These are phyloP conservation scores for Cephus spinipes DNA, from an alignment of 2,888 invertebrate species.

Conservation along the genomic window DNA sequence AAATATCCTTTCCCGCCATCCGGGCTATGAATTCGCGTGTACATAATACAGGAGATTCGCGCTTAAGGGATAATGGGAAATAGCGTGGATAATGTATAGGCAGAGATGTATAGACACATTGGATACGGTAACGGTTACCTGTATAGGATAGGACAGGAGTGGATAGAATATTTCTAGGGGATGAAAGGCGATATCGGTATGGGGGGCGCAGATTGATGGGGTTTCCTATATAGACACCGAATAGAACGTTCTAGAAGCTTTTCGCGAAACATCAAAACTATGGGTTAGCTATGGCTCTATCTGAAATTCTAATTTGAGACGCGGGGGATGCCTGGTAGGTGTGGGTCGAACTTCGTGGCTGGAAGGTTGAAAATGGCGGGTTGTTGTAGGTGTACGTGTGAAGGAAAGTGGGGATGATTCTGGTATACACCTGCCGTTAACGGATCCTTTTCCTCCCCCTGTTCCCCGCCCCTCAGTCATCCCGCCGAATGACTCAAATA, in stretches of 20 bases:
- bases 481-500: conserved; percentile 31
- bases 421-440: not conserved
- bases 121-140: not conserved
- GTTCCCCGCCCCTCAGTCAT: not conserved
- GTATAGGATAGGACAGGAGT: not conserved
- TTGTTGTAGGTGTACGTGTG: not conserved
- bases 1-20: not conserved
- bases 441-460: conserved; percentile 21
- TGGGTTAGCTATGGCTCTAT: conserved; percentile 34
- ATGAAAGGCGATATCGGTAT: not conserved
- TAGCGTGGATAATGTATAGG: not conserved
- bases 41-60: not conserved
- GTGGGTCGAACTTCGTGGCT: not conserved
- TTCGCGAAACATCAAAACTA: conserved; percentile 42
- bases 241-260: conserved; percentile 29
- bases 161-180: not conserved
- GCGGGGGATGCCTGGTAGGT: not conserved
- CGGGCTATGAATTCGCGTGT: not conserved
- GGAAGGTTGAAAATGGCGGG: not conserved
- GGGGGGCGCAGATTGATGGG: not conserved
- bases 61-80: not conserved
- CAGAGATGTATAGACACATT: not conserved
- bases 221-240: conserved; percentile 11
- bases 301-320: conserved; percentile 56
- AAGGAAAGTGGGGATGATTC: not conserved